Evolutionary conservation across 2,888 invertebrate species (phyloP), one percentile per base, ranked within the genome.

Genomic region (Chydorus sphaericus): DNA sequence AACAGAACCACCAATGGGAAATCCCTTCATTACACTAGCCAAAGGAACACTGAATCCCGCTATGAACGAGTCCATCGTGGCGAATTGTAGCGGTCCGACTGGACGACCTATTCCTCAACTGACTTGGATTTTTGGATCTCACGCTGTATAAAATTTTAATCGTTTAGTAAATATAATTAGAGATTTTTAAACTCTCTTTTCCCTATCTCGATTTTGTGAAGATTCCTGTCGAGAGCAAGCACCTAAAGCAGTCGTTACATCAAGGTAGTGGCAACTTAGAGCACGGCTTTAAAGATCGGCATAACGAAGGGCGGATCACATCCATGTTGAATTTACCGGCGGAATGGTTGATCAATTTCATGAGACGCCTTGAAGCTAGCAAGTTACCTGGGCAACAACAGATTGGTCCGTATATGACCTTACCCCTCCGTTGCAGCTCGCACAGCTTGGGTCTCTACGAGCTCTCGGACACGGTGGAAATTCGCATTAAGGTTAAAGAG

Each of bases 61-160:
- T n/a, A 4, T 23, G 33, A 33, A 44, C 10, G 44, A 23, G 26
- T 26, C 5, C 26, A 39, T 16, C 18, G 28, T 31, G 16, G 52
- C 52, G 20, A 52, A 33, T 36, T 52, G 52, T 18, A 52, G 20
- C 26, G 52, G 52, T 8, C 29, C 30, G 33, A 33, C 16, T 11
- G 52, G 36, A 3, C 18, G 8, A 16, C 52, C 52, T 10, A 26
- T 37, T 10, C 52, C 52, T 14, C 31, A 52, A 33, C 52, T 52
- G 10, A 18, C 36, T 4, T 52, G 52, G 52, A 14, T 33, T 23
- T 26, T 52, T 11, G 52, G 20, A 31, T 31, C 33, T 33, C 18
- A 36, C n/a, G 36, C 31, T 6, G 52, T 52, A 33, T 18, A 1
- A 11, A 14, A 50, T 29, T 20, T 28, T 4, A 1, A 10, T 23